These are phyloP conservation scores for Prosopocoilus inquinatus DNA, from an alignment of 2,888 invertebrate species.

Conservation along the genomic window DNA sequence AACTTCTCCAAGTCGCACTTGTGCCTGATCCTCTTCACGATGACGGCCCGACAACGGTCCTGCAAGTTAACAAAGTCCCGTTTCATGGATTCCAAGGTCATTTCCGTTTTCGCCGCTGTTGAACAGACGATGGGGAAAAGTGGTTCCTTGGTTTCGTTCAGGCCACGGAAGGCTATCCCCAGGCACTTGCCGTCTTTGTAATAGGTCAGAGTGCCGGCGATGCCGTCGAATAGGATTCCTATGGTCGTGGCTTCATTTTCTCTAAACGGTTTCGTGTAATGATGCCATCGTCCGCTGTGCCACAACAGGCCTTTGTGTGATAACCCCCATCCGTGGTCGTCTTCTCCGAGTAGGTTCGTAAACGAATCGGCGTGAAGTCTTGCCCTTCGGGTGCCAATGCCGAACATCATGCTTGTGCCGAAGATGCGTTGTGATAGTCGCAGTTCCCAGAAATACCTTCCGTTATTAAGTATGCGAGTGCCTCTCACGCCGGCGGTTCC, in stretches of 20 bases:
- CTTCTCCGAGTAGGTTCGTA: constrained; percentile 70
- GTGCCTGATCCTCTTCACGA: constrained; percentile 56
- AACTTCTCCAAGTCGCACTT: constrained; percentile 56
- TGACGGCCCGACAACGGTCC: constrained; percentile 64
- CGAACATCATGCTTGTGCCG: constrained; percentile 77
- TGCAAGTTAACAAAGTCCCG: constrained; percentile 66
- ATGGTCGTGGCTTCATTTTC: constrained; percentile 68
- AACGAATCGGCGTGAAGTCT: constrained; percentile 66
- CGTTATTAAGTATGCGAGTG: constrained; percentile 63
- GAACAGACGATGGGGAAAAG: constrained; percentile 70
- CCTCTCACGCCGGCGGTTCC: constrained; percentile 72
- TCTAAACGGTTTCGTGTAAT: constrained; percentile 66
- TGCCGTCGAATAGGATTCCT: constrained; percentile 67
- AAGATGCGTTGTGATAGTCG: constrained; percentile 63
- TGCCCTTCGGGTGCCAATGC: constrained; percentile 53
- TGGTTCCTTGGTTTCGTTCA: constrained; percentile 61
- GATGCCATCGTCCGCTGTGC: constrained; percentile 63
- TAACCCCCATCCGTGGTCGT: constrained; percentile 68
- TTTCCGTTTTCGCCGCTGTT: constrained; percentile 73
- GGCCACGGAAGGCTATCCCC: constrained; percentile 68
- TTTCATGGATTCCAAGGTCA: constrained; percentile 61
- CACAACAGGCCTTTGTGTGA: constrained; percentile 71
- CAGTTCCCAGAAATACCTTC: constrained; percentile 66
- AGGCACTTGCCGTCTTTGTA: constrained; percentile 68
- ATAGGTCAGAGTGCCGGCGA: constrained; percentile 67